Base-by-base conservation (phyloP, 2,888 invertebrate genomes). In the Furcula furcula region DNA sequence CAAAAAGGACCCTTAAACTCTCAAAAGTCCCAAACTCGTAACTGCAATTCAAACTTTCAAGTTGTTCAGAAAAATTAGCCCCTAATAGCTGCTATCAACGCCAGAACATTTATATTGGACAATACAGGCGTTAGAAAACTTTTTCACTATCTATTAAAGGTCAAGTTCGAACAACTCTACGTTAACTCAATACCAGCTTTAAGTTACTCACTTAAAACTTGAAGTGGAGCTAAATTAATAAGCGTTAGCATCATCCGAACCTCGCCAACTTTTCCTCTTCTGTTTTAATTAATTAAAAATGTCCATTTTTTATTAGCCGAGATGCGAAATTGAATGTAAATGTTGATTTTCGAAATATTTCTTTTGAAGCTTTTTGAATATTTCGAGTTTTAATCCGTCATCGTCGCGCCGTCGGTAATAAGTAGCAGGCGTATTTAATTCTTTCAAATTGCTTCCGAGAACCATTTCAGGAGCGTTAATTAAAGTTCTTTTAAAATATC, bases 171-270 rank as follows among this genome's bases (percentile, higher is more conserved):
- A 45, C 40, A 37, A 52, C 44, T 47, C 35, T 14, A 26, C 35
- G 32, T 39, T 51, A 46, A 64, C 61, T 65, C 53, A 57, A 63
- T 65, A 62, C 55, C 46, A 52, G 60, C 61, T 60, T 60, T 52
- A 61, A 67, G 55, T 61, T 54, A 59, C 50, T 65, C 57, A 57
- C 57, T 67, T 62, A 53, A 58, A 65, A 60, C 55, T 69, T 45
- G 33, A 43, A 45, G 41, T 46, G 46, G 43, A 57, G 52, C 46
- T 55, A 55, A 67, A 59, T 65, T 62, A 65, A 63, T 66, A 56
- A 69, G 51, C 53, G 51, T 45, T 53, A 52, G 51, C 54, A 59
- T 59, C 48, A 53, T 59, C 51, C 1, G 16, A 43, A 35, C 34
- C 34, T 53, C 29, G 12, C 21, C 30, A 54, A 61, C 49, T 54